A percentile compares a stretch with the other conserved stretches of the same genome.
phyloP scores from a whole-genome alignment of 2,797 vertebrate genomes.

The Labeo calbasu region DNA sequence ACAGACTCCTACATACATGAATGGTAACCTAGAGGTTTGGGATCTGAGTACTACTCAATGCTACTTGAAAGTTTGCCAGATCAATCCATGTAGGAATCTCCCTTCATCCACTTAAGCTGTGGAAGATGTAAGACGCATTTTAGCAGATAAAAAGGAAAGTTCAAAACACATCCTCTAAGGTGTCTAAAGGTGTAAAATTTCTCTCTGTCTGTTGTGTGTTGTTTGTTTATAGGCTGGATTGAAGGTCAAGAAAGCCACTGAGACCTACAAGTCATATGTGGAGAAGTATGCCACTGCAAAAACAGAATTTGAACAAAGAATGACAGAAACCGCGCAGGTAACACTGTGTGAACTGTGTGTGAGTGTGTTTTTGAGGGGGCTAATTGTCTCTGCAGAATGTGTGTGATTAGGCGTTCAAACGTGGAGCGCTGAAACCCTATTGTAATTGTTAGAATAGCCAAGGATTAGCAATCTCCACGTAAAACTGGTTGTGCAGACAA shows the following conservation, averaged over 20 bases:
- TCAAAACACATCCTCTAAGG: no score
- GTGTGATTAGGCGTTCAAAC: constrained; percentile 10
- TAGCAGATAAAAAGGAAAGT: background rate
- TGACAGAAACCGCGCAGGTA: constrained; percentile 96
- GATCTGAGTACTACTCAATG: background rate
- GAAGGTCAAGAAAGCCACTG: constrained; percentile 97
- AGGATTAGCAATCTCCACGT: no score
- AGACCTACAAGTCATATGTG: constrained; percentile 91
- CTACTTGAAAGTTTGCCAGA: background rate
- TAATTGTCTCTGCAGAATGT: background rate
- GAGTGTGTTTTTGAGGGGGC: background rate
- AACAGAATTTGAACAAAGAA: constrained; percentile 96
- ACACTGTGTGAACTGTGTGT: constrained; percentile 20
- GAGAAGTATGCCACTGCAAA: constrained; percentile 94
- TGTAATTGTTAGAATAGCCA: no score
- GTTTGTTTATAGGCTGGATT: constrained; percentile 84
- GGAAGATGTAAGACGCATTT: background rate
- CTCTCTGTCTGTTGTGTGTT: constrained; percentile 34
- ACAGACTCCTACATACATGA: constrained; percentile 27
- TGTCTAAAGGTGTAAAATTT: constrained; percentile 27
- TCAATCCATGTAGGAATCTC: background rate
- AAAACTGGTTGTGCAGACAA: no score
- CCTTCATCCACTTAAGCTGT: background rate
- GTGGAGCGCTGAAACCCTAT: no score
- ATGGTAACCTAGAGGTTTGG: background rate